Percentiles rank a stretch among this genome's conserved stretches.
These are phyloP conservation scores for Actinemys pallida DNA, from an alignment of 2,113 vertebrate genomes.

Conservation along the genomic window DNA sequence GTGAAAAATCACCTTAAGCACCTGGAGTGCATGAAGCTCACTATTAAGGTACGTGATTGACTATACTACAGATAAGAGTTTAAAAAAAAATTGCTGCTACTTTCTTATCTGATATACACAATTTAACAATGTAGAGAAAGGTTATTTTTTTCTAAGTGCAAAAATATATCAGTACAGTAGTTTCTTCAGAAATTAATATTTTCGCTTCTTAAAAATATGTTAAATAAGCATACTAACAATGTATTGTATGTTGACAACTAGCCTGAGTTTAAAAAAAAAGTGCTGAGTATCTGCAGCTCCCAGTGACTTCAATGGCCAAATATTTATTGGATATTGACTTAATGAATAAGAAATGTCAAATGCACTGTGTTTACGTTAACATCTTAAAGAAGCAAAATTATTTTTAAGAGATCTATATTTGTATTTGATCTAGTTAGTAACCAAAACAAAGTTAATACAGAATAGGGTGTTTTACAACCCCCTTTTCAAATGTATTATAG, in stretches of 20 bases:
- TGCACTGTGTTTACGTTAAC: background rate
- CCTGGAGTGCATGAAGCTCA: background rate
- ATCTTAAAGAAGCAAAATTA: constrained; percentile 15
- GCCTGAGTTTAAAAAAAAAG: background rate
- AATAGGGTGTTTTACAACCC: background rate
- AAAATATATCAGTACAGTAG: background rate
- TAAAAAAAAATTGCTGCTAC: background rate
- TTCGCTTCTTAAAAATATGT: background rate
- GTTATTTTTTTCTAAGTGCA: background rate
- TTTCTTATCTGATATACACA: background rate
- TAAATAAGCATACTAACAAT: background rate
- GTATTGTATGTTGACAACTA: background rate
- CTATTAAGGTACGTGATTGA: background rate
- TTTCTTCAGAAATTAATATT: background rate
- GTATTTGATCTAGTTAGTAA: constrained; percentile 13
- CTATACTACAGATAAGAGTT: background rate
- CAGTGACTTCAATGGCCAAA: constrained; percentile 22
- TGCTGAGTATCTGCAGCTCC: background rate
- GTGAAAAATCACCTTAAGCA: background rate
- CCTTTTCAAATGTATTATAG: background rate
- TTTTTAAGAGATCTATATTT: background rate
- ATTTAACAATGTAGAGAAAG: background rate
- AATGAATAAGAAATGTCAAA: constrained; percentile 10
- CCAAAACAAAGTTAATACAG: background rate
- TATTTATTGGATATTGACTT: background rate